Evolutionary conservation across 2,888 invertebrate species (phyloP), one percentile per base, ranked within the genome.

Genomic region (Melinaea marsaeus): DNA sequence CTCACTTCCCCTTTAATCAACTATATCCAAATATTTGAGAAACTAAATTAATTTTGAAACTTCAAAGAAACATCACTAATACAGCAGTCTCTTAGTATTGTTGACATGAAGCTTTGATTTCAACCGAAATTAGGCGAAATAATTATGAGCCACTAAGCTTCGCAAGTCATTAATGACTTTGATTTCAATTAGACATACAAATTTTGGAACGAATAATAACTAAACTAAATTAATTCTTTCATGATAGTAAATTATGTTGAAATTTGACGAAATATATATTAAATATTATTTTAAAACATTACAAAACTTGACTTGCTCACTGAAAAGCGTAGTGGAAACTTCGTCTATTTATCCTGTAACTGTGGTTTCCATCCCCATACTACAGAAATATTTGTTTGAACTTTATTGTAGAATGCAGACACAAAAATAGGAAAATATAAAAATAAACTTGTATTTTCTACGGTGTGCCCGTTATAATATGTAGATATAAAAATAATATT

Each of bases 81-180:
- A 70, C 60, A 56, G 57, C 60, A 59, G 56, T 55, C 37, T 37
- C 61, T 63, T 64, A 67, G 69, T 65, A 67, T 68, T 70, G 74
- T 71, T 72, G 71, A 72, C 69, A 70, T 62, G 63, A 6, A 64
- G 69, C 64, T 67, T 69, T 68, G 65, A 67, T 66, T 68, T 60
- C 69, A 51, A 58, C 61, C 66, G 57, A 69, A 75, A 74, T 72
- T 76, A 74, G 72, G 71, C 69, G 74, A 74, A 74, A 79, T 79
- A 77, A 79, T 79, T 75, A 77, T 68, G 63, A 70, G 73, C 75
- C 71, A 77, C 74, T 79, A 77, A 79, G 73, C 78, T 73, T 73
- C 74, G 74, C 75, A 76, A 78, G 74, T 74, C 72, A 72, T 75
- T 69, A 69, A 68, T 64, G 64, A 68, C 68, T 70, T 70, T 64